phyloP scores from a whole-genome alignment of 2,797 vertebrate genomes.

The Sciurus carolinensis region DNA sequence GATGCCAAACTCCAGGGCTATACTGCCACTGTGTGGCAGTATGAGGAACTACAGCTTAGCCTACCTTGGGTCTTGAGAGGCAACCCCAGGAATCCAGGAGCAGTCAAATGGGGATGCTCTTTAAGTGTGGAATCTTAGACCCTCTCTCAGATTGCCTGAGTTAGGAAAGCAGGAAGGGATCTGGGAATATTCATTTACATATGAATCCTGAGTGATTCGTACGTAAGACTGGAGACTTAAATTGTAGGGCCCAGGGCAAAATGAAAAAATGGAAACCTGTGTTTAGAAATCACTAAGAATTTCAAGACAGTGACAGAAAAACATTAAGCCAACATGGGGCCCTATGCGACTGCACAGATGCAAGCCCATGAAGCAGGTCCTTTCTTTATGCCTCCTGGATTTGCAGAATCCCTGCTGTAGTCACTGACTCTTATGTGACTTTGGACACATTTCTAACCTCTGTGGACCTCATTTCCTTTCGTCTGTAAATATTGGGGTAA shows the following conservation, averaged over 20 bases:
- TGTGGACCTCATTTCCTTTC: neutral
- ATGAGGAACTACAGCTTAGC: neutral
- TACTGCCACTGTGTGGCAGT: neutral
- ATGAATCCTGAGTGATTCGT: neutral
- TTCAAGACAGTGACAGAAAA: neutral
- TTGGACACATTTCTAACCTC: neutral
- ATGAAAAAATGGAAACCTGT: neutral
- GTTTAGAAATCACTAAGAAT: neutral
- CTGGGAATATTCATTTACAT: neutral
- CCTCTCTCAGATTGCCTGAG: neutral
- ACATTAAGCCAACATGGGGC: neutral
- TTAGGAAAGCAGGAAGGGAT: neutral
- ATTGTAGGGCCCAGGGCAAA: neutral
- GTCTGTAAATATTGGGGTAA: neutral
- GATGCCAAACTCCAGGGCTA: neutral
- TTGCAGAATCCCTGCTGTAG: neutral
- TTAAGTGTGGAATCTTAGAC: neutral
- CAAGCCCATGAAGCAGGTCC: neutral
- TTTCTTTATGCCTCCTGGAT: neutral
- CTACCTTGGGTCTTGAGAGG: rapidly evolving
- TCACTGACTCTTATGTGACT: neutral
- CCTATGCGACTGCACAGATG: neutral
- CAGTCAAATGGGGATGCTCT: neutral
- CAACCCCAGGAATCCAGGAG: too few relatives aligned
- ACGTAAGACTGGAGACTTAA: neutral